phyloP scores from a whole-genome alignment of 2,888 invertebrate species.

The Ethmia dodecea region DNA sequence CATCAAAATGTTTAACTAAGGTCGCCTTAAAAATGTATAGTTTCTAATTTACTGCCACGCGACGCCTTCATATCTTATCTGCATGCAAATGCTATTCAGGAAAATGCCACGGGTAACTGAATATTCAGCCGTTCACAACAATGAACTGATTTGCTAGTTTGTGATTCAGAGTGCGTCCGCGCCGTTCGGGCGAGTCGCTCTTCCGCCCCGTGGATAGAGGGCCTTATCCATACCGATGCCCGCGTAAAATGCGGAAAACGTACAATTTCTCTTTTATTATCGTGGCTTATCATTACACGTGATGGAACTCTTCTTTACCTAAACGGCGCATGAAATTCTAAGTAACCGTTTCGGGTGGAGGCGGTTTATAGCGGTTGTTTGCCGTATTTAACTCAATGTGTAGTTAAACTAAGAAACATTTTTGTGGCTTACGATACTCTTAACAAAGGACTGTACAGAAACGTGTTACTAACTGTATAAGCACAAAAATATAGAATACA shows the following conservation, averaged over 20 bases:
- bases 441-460: too few relatives aligned
- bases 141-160: constrained; percentile 64
- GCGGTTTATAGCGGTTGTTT: constrained; percentile 27
- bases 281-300: constrained; percentile 36
- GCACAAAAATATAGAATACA: too few relatives aligned
- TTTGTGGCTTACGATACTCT: too few relatives aligned
- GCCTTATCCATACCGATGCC: constrained; percentile 33
- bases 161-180: constrained; percentile 60
- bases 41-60: constrained; percentile 20
- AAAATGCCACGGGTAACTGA: constrained; percentile 46
- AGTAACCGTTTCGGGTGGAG: constrained; percentile 21
- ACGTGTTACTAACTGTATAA: too few relatives aligned
- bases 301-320: constrained; percentile 32
- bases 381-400: constrained; percentile 15
- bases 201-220: constrained; percentile 32
- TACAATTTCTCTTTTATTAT: constrained; percentile 36
- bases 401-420: too few relatives aligned
- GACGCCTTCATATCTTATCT: constrained; percentile 32
- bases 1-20: too few relatives aligned
- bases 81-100: constrained; percentile 44
- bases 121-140: constrained; percentile 56
- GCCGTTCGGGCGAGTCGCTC: constrained; percentile 44
- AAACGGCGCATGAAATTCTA: constrained; percentile 39
- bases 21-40: too few relatives aligned
- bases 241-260: constrained; percentile 39